Base-by-base conservation (phyloP, 2,113 vertebrate genomes). In the Helogale parvula region DNA sequence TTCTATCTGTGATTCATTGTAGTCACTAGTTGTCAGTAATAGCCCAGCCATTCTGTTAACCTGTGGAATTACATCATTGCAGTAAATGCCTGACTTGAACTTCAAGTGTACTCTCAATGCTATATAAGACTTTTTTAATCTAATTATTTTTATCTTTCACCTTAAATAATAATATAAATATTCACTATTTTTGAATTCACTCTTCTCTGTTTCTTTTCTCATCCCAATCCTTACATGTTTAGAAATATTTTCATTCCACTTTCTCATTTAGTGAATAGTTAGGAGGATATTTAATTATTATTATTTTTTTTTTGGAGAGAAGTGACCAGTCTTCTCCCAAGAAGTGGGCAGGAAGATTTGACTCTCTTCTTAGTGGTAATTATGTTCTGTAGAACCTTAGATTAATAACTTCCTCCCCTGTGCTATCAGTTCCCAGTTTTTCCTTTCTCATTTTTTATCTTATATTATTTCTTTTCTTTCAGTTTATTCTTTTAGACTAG, bases 201-300 rank as follows among this genome's bases (percentile, higher is more conserved):
- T 98, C 92, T 52, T 92, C n/a, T 38, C 83, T 96, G 23, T 97
- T 97, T 98, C 10, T 45, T 7, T 45, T 87, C 54, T 88, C 17
- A 29, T 52, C 66, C 5, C 84, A 84, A 38, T 79, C 19, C 8
- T 52, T 79, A 12, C 2, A 3, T 83, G 19, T 83, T 92, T 83
- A 41, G 2, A 71, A 33, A 29, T 68, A 19, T 80, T 74, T 96
- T 63, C 29, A 81, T n/a, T 80, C 14, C 93, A 27, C 50, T 79
- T 60, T 85, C 50, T 77, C 50, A 79, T 77, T 87, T 76, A 76
- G 45, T 82, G n/a, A 74, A 7, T 65, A 87, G 10, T 71, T 33
- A 72, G 27, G 11, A 50, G 17, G 25, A 27, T 88, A 72, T 63
- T 0, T 72, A 71, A 63, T 93, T 72, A 35, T 45, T 69, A 72